phyloP scores from a whole-genome alignment of 2,113 vertebrate genomes.

The Motacilla tschutschensis region DNA sequence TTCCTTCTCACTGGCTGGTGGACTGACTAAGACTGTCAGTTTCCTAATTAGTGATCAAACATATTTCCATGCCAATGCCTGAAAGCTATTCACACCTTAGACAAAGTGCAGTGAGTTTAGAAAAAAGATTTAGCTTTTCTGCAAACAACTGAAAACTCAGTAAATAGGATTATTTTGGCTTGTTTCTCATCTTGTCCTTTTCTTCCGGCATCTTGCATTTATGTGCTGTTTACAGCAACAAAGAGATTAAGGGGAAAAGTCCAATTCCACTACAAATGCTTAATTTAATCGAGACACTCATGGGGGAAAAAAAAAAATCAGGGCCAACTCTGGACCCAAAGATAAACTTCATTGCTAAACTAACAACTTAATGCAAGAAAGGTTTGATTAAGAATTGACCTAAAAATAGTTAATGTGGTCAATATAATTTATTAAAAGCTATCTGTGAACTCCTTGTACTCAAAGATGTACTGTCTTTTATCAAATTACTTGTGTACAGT shows the following conservation, averaged over 20 bases:
- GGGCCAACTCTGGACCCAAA: neutral
- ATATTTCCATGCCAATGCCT: constrained; percentile 59
- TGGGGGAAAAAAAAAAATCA: neutral
- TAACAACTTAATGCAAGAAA: neutral
- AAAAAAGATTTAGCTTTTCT: constrained; percentile 43
- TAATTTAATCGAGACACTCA: neutral
- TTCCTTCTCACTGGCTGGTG: neutral
- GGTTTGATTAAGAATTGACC: neutral
- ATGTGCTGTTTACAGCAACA: constrained; percentile 13
- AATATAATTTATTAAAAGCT: neutral
- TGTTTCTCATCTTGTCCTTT: neutral
- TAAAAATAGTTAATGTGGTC: neutral
- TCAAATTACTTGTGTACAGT: neutral
- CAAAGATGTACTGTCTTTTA: neutral
- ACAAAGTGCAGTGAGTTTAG: constrained; percentile 15
- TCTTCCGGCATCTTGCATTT: neutral
- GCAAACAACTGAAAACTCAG: constrained; percentile 39
- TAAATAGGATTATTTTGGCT: constrained; percentile 30
- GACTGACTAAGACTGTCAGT: neutral
- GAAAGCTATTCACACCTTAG: constrained; percentile 57
- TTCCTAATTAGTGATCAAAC: constrained; percentile 57
- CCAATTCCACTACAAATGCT: neutral
- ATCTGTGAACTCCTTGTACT: neutral
- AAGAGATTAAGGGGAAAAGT: constrained; percentile 4
- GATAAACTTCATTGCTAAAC: neutral